Evolutionary conservation across 2,797 vertebrate genomes (phyloP).

Genomic region (Sebastes minor): DNA sequence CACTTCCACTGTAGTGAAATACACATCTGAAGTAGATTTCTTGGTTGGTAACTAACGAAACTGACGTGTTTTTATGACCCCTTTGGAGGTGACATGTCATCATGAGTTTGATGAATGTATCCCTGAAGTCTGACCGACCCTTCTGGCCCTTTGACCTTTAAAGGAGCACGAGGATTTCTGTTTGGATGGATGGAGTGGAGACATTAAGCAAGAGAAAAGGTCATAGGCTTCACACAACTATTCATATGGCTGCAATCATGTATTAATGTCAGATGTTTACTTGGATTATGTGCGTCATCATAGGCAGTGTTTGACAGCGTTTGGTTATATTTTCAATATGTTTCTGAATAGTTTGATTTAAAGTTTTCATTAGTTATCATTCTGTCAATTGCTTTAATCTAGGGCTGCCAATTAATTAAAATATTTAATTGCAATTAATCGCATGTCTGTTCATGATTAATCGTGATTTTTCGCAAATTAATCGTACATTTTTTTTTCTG

Average conservation of each 20-base stretch:
- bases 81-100: slow-evolving; percentile 26
- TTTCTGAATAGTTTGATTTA: not conserved
- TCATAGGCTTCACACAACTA: slow-evolving; percentile 15
- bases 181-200: slow-evolving; percentile 45
- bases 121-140: slow-evolving; percentile 50
- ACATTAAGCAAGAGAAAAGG: slow-evolving; percentile 44
- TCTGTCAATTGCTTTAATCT: not conserved
- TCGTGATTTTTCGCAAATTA: too few relatives aligned
- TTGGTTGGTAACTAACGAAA: slow-evolving; percentile 4
- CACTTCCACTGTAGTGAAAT: not conserved
- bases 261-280: slow-evolving; percentile 29
- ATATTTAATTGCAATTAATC: too few relatives aligned
- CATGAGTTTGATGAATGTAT: slow-evolving; percentile 45
- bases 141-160: slow-evolving; percentile 60
- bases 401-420: too few relatives aligned
- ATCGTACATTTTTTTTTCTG: too few relatives aligned
- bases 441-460: too few relatives aligned
- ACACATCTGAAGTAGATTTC: slow-evolving; percentile 1
- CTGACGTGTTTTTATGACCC: not conserved
- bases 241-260: slow-evolving; percentile 30
- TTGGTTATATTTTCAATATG: not conserved
- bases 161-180: slow-evolving; percentile 19
- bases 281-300: slow-evolving; percentile 5
- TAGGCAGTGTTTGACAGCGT: not conserved
- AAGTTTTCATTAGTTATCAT: not conserved